phyloP scores from a whole-genome alignment of 1,140 invertebrate species.

The Batillaria attramentaria region DNA sequence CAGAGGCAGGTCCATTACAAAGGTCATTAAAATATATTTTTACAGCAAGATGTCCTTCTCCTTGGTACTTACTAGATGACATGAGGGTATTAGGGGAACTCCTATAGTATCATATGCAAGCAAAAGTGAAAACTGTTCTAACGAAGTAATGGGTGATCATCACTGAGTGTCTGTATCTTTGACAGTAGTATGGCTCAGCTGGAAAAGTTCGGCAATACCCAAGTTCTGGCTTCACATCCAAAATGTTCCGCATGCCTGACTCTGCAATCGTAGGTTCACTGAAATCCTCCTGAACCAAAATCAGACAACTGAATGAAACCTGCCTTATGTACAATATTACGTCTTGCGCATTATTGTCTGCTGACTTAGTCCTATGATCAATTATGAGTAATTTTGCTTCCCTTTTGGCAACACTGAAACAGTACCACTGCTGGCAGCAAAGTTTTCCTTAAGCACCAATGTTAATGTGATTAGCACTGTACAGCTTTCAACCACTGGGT shows the following conservation, averaged over 20 bases:
- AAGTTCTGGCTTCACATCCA: conserved; percentile 76
- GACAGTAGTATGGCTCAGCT: background rate
- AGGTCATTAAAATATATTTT: background rate
- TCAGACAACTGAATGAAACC: conserved; percentile 19
- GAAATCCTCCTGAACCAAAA: conserved; percentile 47
- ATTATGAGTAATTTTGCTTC: background rate
- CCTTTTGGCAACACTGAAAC: background rate
- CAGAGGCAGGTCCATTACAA: background rate
- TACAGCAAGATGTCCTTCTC: background rate
- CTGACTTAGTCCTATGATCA: too few relatives aligned
- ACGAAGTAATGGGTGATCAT: background rate
- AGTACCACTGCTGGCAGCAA: background rate
- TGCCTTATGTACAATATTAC: too few relatives aligned
- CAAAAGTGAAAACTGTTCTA: background rate
- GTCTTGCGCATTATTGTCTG: too few relatives aligned
- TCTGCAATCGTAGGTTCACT: conserved; percentile 72
- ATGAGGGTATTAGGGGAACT: too few relatives aligned
- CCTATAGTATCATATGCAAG: background rate
- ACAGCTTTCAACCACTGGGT: too few relatives aligned
- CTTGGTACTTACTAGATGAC: too few relatives aligned
- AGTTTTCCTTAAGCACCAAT: background rate
- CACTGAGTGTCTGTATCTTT: background rate
- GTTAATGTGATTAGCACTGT: too few relatives aligned
- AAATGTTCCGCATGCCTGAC: conserved; percentile 73
- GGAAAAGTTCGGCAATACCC: conserved; percentile 46